Percentiles rank a stretch among this genome's conserved stretches.
These are phyloP conservation scores for Danionella cerebrum DNA, from an alignment of 2,113 vertebrate genomes.

Conservation along the genomic window DNA sequence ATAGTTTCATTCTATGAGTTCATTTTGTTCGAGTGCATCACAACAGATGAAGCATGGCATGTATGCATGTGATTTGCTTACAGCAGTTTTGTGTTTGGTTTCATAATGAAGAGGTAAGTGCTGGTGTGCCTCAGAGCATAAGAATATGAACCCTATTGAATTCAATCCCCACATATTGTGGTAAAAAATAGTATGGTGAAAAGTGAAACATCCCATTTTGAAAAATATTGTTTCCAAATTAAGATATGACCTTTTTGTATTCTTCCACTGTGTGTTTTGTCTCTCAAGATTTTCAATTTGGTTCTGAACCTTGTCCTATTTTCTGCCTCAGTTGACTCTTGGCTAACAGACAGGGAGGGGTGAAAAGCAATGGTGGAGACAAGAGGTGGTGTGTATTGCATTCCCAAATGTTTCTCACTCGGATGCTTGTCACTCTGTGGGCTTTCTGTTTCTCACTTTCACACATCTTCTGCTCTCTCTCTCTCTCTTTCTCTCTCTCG, in stretches of 20 bases:
- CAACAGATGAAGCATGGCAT: slow-evolving; percentile 37
- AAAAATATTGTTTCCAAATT: neutral
- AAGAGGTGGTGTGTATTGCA: slow-evolving; percentile 19
- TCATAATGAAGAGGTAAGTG: slow-evolving; percentile 56
- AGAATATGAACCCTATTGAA: slow-evolving; percentile 80
- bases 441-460: slow-evolving; percentile 20
- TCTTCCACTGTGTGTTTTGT: slow-evolving; percentile 28
- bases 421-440: slow-evolving; percentile 28
- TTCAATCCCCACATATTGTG: slow-evolving; percentile 38
- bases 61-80: slow-evolving; percentile 35
- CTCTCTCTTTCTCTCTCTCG: neutral
- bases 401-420: slow-evolving; percentile 28
- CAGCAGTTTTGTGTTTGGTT: slow-evolving; percentile 51
- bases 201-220: slow-evolving; percentile 22
- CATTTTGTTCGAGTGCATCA: neutral
- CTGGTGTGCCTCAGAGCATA: slow-evolving; percentile 65
- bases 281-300: slow-evolving; percentile 25
- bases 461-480: slow-evolving; percentile 5
- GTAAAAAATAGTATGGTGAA: slow-evolving; percentile 22
- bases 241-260: slow-evolving; percentile 19
- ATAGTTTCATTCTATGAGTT: neutral
- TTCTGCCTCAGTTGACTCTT: slow-evolving; percentile 29
- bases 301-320: slow-evolving; percentile 21
- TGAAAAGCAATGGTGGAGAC: slow-evolving; percentile 18
- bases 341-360: slow-evolving; percentile 29